Percentiles rank a stretch among this genome's conserved stretches.
Evolutionary conservation across 2,113 vertebrate genomes (phyloP).

Genomic region (Eudyptes chrysolophus): DNA sequence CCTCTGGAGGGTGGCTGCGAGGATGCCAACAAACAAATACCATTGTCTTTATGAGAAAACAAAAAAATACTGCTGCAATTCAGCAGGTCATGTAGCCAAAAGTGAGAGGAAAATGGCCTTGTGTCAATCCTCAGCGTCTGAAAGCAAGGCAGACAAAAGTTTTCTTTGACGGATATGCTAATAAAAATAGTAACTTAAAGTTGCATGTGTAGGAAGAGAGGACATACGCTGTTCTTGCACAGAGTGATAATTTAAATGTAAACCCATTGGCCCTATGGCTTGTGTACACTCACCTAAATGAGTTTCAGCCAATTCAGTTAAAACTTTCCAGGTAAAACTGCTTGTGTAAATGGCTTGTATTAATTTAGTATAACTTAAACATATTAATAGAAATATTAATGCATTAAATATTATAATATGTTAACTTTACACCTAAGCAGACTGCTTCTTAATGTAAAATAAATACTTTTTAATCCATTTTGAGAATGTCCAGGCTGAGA

Average conservation of each 20-base stretch:
- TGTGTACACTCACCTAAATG: neutral
- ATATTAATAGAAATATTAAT: neutral
- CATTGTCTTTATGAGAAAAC: neutral
- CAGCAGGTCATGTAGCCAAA: neutral
- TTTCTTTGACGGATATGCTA: neutral
- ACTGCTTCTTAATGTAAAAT: neutral
- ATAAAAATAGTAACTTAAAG: neutral
- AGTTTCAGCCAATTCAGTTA: neutral
- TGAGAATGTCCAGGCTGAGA: neutral
- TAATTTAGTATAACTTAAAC: neutral
- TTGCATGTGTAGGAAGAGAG: neutral
- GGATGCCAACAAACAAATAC: neutral
- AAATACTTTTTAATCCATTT: slow-evolving; percentile 6
- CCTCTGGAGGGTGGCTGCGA: neutral
- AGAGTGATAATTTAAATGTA: neutral
- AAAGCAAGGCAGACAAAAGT: neutral
- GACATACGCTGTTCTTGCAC: rapidly evolving
- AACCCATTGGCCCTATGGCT: neutral
- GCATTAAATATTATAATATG: neutral
- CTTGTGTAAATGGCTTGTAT: neutral
- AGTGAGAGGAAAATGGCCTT: neutral
- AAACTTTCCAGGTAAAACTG: neutral
- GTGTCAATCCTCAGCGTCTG: neutral
- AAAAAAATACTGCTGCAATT: neutral
- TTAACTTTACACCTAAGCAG: neutral